Conservation (phyloP, 2,888 invertebrate genomes). For the Axea sp. region DNA sequence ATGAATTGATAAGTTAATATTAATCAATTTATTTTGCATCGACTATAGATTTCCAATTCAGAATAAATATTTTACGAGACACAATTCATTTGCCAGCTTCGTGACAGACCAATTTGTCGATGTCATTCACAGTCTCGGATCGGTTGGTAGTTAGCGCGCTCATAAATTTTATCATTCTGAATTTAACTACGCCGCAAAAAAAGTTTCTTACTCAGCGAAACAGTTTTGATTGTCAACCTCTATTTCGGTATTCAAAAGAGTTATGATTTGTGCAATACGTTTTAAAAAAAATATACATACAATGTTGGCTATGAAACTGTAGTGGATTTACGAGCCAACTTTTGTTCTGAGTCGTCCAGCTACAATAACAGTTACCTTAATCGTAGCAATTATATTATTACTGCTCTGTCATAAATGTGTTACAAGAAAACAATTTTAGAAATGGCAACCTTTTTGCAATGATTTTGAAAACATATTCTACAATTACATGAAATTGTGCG, state of each 20-base stretch:
- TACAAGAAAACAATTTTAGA: slow-evolving; percentile 26
- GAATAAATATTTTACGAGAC: slow-evolving; percentile 45
- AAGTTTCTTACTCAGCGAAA: slow-evolving; percentile 51
- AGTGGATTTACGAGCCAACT: slow-evolving; percentile 32
- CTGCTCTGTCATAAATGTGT: slow-evolving; percentile 19
- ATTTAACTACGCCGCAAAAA: slow-evolving; percentile 50
- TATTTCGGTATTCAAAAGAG: slow-evolving; percentile 36
- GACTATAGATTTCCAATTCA: slow-evolving; percentile 13
- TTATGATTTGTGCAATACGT: slow-evolving; percentile 48
- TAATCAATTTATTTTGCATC: slow-evolving; percentile 19
- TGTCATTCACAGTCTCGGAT: slow-evolving; percentile 68
- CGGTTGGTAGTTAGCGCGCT: slow-evolving; percentile 54
- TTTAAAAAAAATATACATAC: slow-evolving; percentile 22
- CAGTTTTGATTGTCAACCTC: slow-evolving; percentile 51
- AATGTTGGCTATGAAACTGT: slow-evolving; percentile 12
- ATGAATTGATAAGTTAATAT: too few species aligned
- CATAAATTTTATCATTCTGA: slow-evolving; percentile 57
- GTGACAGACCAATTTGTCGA: slow-evolving; percentile 70
- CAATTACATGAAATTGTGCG: slow-evolving; percentile 12
- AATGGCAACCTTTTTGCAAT: slow-evolving; percentile 18
- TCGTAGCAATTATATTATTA: slow-evolving; percentile 41
- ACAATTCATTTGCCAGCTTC: slow-evolving; percentile 36
- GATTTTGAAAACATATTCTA: slow-evolving; percentile 14
- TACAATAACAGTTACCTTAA: slow-evolving; percentile 25
- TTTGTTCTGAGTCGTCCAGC: slow-evolving; percentile 17